Evolutionary conservation across 2,797 vertebrate genomes (phyloP).

Genomic region (Manis javanica): DNA sequence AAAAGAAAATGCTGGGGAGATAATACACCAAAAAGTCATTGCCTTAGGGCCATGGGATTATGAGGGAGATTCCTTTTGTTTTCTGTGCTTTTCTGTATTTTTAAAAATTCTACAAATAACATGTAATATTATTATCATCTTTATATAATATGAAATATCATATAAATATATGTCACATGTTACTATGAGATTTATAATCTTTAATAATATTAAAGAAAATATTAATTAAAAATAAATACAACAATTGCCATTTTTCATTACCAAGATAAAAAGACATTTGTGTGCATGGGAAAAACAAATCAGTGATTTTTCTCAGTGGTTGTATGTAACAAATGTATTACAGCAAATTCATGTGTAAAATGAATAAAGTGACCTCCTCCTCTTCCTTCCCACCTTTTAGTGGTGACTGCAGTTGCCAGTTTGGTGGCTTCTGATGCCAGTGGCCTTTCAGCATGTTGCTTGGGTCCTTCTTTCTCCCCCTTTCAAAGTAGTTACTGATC

Average conservation of each 20-base stretch:
- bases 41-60: neutral
- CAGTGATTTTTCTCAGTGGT: neutral
- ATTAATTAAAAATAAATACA: conserved; percentile 24
- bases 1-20: neutral
- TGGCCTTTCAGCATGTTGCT: neutral
- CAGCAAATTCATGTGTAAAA: neutral
- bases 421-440: neutral
- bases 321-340: neutral
- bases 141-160: neutral
- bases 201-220: conserved; percentile 4
- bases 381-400: neutral
- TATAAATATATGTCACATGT: neutral
- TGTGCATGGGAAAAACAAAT: conserved; percentile 5
- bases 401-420: neutral
- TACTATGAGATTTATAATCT: neutral
- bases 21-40: conserved; percentile 14
- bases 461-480: neutral
- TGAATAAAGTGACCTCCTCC: neutral
- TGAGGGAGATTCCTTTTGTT: neutral
- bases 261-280: conserved; percentile 23
- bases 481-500: conserved; percentile 10
- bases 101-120: conserved; percentile 25
- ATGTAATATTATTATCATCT: neutral
- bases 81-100: conserved; percentile 19
- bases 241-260: conserved; percentile 22